Evolutionary conservation across 2,888 invertebrate species (phyloP).

Genomic region (Drosophila borborema): DNA sequence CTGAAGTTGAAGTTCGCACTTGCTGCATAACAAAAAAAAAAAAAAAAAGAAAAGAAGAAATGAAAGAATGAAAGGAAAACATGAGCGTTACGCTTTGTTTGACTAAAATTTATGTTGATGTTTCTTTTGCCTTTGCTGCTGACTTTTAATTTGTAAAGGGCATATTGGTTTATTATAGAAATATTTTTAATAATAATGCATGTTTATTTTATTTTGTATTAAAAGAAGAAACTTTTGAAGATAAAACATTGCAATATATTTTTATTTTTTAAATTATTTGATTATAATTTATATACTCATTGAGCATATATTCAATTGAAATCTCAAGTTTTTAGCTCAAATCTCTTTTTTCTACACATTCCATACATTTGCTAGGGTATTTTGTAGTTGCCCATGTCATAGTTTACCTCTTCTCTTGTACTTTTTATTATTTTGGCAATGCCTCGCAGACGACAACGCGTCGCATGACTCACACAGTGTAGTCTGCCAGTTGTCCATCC

Average conservation of each 20-base stretch:
- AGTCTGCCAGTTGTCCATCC: slow-evolving; percentile 31
- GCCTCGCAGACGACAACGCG: slow-evolving; percentile 46
- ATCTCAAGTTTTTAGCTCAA: neutral
- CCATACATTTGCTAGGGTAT: neutral
- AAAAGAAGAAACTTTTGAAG: too few species aligned
- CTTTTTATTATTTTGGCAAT: slow-evolving; percentile 55
- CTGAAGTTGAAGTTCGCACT: slow-evolving; percentile 33
- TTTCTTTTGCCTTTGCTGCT: slow-evolving; percentile 52
- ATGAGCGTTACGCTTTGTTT: slow-evolving; percentile 75
- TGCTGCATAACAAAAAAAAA: slow-evolving; percentile 20
- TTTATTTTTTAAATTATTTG: neutral
- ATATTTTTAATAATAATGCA: neutral
- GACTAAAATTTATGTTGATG: slow-evolving; percentile 79
- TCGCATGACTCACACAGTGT: slow-evolving; percentile 61
- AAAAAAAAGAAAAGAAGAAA: neutral
- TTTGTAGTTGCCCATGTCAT: neutral
- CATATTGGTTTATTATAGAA: neutral
- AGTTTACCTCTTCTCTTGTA: slow-evolving; percentile 3
- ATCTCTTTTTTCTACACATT: neutral
- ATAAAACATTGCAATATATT: too few species aligned
- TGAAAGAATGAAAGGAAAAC: slow-evolving; percentile 20
- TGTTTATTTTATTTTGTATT: too few species aligned
- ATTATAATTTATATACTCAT: neutral
- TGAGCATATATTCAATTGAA: neutral
- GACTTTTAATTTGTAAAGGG: slow-evolving; percentile 8